Evolutionary conservation across 2,113 vertebrate genomes (phyloP), one percentile per base, ranked within the genome.

Genomic region (Mixornis gularis): DNA sequence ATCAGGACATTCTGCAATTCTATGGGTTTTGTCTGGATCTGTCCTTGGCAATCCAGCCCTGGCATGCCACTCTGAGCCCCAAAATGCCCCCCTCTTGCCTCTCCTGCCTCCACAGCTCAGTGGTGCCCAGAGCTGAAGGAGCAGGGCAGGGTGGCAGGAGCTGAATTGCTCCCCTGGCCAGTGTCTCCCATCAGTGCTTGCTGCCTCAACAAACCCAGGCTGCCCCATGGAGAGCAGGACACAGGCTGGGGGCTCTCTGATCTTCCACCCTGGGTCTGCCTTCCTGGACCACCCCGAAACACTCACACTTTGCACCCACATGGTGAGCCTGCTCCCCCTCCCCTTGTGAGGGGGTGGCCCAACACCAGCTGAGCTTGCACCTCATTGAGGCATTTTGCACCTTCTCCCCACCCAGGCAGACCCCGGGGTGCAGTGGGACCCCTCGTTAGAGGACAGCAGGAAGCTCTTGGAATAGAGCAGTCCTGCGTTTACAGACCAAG

Each of bases 301-400:
- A 10, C 17, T 48, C 6, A 1, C 21, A 18, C 64, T 87, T 88
- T 19, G 55, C 86, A 68, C 30, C 46, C 46, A 29, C 20, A 4
- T 16, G 74, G 46, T 0, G 6, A 89, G 43, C 48, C 43, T 48
- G 63, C 56, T 34, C 25, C 51, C 52, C 55, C 55, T 13, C 27
- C 43, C 25, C 26, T 56, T 36, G 40, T 5, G 14, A 74, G 19
- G 36, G 49, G 53, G 22, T 86, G 58, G 43, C 46, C 74, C 60
- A 36, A 27, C 8, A 71, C 76, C 81, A 68, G 71, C 65, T 32
- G 84, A 88, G 90, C 78, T 96, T 30, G 66, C 87, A 2, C 34
- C 70, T 88, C 69, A 5, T 48, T 1, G 72, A 92, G 95, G 38
- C 59, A 96, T 97, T 95, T 96, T 63, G 60, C 96, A 95, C 81